Conservation (phyloP, 2,113 vertebrate genomes). For the Amblyornis subalaris region DNA sequence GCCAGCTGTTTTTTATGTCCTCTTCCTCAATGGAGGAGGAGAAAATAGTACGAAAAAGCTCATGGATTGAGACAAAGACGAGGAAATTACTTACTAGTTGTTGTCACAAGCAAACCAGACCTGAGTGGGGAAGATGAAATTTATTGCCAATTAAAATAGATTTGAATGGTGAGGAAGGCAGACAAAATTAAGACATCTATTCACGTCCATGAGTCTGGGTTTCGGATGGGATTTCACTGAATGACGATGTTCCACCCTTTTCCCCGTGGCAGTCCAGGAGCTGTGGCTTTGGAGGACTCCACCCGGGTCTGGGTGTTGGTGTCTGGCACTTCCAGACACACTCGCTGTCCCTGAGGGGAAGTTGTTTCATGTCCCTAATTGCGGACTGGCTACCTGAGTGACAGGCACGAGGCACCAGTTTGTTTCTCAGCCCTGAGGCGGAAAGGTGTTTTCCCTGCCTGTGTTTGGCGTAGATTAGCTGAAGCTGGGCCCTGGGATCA, state of each 20-base stretch:
- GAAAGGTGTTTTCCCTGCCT: not conserved
- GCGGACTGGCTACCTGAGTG: not conserved
- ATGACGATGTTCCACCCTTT: not conserved
- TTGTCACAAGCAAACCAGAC: not conserved
- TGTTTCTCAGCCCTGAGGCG: not conserved
- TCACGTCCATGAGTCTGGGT: fast-evolving
- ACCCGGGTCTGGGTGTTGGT: not conserved
- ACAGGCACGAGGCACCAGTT: not conserved
- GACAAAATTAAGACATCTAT: not conserved
- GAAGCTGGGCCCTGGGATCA: not conserved
- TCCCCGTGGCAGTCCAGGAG: not conserved
- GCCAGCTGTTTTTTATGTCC: not conserved
- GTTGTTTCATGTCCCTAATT: not conserved
- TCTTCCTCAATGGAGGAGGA: fast-evolving
- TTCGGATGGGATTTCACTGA: fast-evolving
- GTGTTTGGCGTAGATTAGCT: not conserved
- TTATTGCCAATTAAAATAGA: not conserved
- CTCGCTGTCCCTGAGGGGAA: not conserved
- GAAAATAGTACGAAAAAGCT: not conserved
- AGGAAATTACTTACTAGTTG: not conserved
- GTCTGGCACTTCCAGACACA: not conserved
- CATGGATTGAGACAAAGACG: not conserved
- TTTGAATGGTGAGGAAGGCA: not conserved
- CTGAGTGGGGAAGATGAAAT: not conserved
- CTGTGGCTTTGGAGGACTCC: not conserved